These are phyloP conservation scores for Hucho hucho DNA, from an alignment of 2,113 vertebrate species.

Conservation along the genomic window DNA sequence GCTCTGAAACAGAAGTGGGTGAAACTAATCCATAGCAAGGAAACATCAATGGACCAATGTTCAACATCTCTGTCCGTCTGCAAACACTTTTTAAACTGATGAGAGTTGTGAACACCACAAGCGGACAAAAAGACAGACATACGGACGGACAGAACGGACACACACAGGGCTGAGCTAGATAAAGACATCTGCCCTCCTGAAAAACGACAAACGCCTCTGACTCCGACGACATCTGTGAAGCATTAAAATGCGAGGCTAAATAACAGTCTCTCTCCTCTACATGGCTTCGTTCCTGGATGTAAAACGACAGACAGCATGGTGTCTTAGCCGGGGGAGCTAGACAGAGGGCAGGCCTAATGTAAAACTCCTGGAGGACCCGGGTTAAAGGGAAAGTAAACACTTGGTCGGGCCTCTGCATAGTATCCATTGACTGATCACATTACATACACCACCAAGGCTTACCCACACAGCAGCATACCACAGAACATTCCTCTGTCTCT, in stretches of 20 bases:
- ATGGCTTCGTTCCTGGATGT: constrained; percentile 4
- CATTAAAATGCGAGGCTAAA: constrained; percentile 34
- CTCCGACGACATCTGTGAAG: constrained; percentile 45
- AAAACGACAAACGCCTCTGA: constrained; percentile 2
- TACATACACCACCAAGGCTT: neutral
- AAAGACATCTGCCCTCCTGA: neutral
- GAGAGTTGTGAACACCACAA: no score
- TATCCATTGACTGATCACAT: neutral
- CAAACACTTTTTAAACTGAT: neutral
- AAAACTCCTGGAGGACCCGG: constrained; percentile 45
- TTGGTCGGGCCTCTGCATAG: neutral
- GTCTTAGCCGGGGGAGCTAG: neutral
- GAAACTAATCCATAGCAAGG: neutral
- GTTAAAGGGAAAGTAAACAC: neutral
- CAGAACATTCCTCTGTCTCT: neutral
- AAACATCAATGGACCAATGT: neutral
- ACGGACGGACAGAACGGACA: neutral
- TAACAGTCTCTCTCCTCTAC: neutral
- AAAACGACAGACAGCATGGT: neutral
- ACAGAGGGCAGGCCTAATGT: constrained; percentile 44
- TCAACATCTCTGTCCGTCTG: neutral
- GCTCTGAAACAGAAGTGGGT: constrained; percentile 13
- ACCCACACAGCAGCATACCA: neutral
- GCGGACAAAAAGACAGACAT: constrained; percentile 11
- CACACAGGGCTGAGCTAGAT: neutral